Evolutionary conservation across 37 sponge, comb jelly and placozoan genomes (phyloP), one percentile per base, ranked within the genome.

Genomic region (Ephydatia muelleri): DNA sequence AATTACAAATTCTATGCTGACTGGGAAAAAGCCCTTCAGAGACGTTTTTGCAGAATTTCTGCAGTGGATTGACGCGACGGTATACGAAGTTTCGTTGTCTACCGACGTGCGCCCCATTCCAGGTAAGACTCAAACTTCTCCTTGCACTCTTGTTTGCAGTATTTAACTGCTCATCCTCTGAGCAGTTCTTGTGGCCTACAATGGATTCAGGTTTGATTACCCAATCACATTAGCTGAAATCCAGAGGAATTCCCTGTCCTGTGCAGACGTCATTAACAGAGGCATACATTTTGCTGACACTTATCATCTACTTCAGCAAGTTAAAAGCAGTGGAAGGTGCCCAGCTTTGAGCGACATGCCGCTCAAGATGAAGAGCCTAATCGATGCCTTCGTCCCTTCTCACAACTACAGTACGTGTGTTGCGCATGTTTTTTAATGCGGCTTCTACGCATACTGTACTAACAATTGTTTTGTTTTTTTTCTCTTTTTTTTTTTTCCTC

Each of bases 211-310:
- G 3, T 90, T 85, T 67, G 90, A 90, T 64, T 85, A 85, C 67
- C 90, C 90, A 9, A 80, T 89, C 3, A 34, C 84, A 76, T 65
- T 89, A 29, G 90, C 90, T n/a, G 90, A 89, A 70, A 66, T 89
- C 19, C 76, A 89, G 27, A 73, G 74, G 47, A 66, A 74, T 0
- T 75, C 74, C 0, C 70, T 88, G 31, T 13, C 65, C 25, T 23
- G 35, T 31, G 38, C 76, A 3, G 22, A 31, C 25, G 38, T 87
- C 28, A 21, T 26, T 9, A 26, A 31, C 32, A 34, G 77, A 33
- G 36, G 38, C 19, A 75, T 89, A 22, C 90, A 89, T 76, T 89
- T 89, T 80, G 68, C 81, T 13, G 90, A 89, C 33, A 83, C 90
- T 0, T 69, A 75, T 5, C 26, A 26, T 4, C 72, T 47, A n/a